Percentiles rank a stretch among this genome's conserved stretches.
Evolutionary conservation across 1,140 invertebrate genomes (phyloP).

Genomic region (Scaptomyza graminum): DNA sequence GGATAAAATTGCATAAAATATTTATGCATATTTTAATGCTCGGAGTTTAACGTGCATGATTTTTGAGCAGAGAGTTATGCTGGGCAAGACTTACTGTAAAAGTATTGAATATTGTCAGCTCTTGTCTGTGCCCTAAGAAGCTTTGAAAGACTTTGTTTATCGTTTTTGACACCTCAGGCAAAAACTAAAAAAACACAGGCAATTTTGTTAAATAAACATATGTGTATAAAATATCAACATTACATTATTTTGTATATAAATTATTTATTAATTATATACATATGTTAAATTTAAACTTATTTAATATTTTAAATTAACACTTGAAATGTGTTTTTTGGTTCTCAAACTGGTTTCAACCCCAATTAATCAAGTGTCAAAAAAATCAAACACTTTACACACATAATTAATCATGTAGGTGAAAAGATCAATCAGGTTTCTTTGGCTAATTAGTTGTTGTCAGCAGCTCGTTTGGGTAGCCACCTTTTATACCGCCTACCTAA

Average conservation of each 20-base stretch:
- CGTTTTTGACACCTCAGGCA: too few species aligned
- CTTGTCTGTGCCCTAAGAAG: not conserved
- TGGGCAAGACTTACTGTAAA: not conserved
- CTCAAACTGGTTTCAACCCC: not conserved
- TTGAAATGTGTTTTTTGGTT: not conserved
- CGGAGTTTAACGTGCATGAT: too few species aligned
- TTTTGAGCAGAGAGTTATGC: too few species aligned
- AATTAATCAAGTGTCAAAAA: slow-evolving; percentile 17
- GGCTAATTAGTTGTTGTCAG: slow-evolving; percentile 34
- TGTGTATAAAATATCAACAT: too few species aligned
- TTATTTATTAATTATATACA: too few species aligned
- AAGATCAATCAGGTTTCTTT: slow-evolving; percentile 16
- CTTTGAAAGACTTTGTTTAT: too few species aligned
- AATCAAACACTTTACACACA: not conserved
- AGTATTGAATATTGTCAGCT: not conserved
- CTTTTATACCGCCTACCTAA: not conserved
- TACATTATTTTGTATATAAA: too few species aligned
- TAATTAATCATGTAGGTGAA: not conserved
- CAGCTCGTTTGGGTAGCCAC: slow-evolving; percentile 29
- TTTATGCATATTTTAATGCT: slow-evolving; percentile 22
- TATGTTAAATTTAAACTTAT: too few species aligned
- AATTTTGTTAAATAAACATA: too few species aligned
- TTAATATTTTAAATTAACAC: not conserved
- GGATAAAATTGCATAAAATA: slow-evolving; percentile 44
- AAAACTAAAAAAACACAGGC: too few species aligned